Evolutionary conservation across 2,888 invertebrate species (phyloP), one percentile per base, ranked within the genome.

Genomic region (Eulithis prunata): DNA sequence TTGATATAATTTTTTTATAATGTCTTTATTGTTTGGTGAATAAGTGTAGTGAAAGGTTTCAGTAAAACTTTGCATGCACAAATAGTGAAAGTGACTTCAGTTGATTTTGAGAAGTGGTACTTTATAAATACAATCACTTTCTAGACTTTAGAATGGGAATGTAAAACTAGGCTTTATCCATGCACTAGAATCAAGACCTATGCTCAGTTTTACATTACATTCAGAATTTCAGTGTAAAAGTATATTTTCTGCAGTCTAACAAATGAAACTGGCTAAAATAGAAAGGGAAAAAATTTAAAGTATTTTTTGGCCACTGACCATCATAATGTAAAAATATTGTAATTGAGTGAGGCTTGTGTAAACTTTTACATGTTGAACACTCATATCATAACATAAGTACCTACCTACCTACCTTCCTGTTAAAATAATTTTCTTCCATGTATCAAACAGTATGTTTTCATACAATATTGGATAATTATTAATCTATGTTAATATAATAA

Each of bases 71-170:
- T 28, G 21, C 7, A 47, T 41, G 58, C 58, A 85, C 77, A 69
- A 68, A 64, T 45, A 79, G 82, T 79, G 81, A 82, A 82, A 82
- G 82, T 80, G 57, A 70, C 66, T 73, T 46, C 61, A 58, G 58
- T 54, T 53, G 32, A 61, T 62, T 64, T 64, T 58, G 36, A 61
- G 46, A 46, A 55, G 52, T 52, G 51, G 28, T 51, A 32, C 32
- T 11, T 57, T 47, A 64, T n/a, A n/a, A n/a, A n/a, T 61, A 62
- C 38, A 43, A 14, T 14, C 32, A 59, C 65, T 65, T 68, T 65
- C 65, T 65, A 68, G 52, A 21, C 21, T 21, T 21, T 21, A 21
- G 21, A 21, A 21, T 21, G 21, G 2, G 21, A 21, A 21, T 21
- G 21, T 21, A 21, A 21, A 21, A 21, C 21, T 21, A 2, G 21